Base-by-base conservation (phyloP, 2,888 invertebrate genomes). In the Cataglyphis rosenhaueri region DNA sequence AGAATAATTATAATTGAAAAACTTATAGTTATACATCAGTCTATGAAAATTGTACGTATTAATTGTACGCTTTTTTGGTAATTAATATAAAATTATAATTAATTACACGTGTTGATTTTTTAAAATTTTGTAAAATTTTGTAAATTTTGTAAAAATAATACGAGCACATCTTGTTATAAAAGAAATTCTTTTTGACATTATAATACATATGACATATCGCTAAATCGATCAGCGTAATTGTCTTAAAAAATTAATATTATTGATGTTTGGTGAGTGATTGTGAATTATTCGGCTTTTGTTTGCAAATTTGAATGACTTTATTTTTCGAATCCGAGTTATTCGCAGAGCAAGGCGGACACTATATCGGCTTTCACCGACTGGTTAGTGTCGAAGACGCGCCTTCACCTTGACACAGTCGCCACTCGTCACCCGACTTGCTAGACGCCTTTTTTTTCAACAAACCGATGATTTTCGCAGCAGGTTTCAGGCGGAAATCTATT, bases 401-500 rank as follows among this genome's bases (percentile, higher is more conserved):
- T 92, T 92, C 89, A 91, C 92, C 92, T 92, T 92, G 92, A 92
- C 92, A 92, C 90, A 91, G 92, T 92, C 90, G 86, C 85, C 41
- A 32, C 75, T 59, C 38, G 57, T 65, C 48, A 21, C 25, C 55
- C 71, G 44, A 35, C 35, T 62, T 9, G 18, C 25, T 21, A 35
- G 4, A 52, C 61, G 12, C 12, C 52, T 38, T 61, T 38, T 73
- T 71, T 52, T 64, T 25, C 29, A 74, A 10, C n/a, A 8, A 5
- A 8, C 9, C 38, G 38, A 15, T 12, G 48, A 2, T 81, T 81
- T 74, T 68, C 29, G 35, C 21, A n/a, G 2, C 48, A 8, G 48
- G n/a, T n/a, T n/a, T 32, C 62, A 9, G 15, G 15, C 48, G 52
- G 25, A 18, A 57, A 78, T 21, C 25, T 4, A 15, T 18, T 8